Evolutionary conservation across 2,888 invertebrate species (phyloP).

Genomic region (Alloscopus bannaensis): DNA sequence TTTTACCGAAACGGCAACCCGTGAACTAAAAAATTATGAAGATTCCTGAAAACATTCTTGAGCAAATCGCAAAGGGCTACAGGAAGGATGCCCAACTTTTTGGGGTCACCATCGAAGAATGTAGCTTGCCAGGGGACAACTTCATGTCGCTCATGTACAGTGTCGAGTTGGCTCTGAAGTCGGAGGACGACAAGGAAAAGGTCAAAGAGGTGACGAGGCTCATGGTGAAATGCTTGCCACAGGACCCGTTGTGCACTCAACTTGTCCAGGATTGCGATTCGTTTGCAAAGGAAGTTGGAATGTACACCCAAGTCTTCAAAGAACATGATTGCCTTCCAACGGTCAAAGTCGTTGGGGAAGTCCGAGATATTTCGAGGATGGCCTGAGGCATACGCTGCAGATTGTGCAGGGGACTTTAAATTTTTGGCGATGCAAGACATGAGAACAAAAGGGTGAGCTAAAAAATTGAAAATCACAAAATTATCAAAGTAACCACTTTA

Average conservation of each 20-base stretch:
- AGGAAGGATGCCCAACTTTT: not conserved
- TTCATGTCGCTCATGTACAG: conserved; percentile 18
- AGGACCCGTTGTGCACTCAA: not conserved
- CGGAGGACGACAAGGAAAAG: not conserved
- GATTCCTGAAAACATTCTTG: not conserved
- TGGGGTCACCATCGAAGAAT: not conserved
- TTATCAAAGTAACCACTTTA: not conserved
- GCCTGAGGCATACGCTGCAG: not conserved
- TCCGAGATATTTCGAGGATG: conserved; percentile 11
- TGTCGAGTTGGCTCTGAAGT: not conserved
- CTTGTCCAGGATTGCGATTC: conserved; percentile 17
- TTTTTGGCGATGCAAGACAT: conserved; percentile 19
- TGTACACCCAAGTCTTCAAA: not conserved
- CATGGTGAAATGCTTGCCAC: conserved; percentile 16
- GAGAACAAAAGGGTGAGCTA: not conserved
- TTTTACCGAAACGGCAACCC: too few species aligned
- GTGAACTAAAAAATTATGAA: too few species aligned
- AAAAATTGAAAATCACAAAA: not conserved
- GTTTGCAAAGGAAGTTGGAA: conserved; percentile 21
- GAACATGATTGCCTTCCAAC: conserved; percentile 13
- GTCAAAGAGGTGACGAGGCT: not conserved
- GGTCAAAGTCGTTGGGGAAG: not conserved
- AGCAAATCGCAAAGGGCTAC: not conserved
- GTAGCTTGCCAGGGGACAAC: conserved; percentile 6
- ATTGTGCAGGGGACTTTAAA: conserved; percentile 4